These are phyloP conservation scores for Mobula birostris DNA, from an alignment of 2,113 vertebrate genomes.

Conservation along the genomic window DNA sequence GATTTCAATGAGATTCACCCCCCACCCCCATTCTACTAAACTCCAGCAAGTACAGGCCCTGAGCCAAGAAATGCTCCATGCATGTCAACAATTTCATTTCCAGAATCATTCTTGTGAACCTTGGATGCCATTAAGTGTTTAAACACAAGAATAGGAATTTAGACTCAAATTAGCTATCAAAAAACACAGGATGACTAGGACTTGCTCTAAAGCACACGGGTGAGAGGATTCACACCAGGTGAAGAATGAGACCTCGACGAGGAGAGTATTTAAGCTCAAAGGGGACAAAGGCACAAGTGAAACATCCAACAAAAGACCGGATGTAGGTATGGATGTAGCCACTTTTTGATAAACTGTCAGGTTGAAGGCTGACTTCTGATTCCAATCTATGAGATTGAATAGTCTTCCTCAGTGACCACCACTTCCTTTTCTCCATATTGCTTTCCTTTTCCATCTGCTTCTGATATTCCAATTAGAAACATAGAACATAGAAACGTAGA, in stretches of 20 bases:
- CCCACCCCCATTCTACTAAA: too few relatives aligned
- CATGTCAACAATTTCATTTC: too few relatives aligned
- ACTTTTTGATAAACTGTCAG: background rate
- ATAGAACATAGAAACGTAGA: too few relatives aligned
- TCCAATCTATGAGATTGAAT: background rate
- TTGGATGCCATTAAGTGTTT: too few relatives aligned
- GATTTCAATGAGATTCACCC: too few relatives aligned
- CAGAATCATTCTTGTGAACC: too few relatives aligned
- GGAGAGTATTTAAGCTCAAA: background rate
- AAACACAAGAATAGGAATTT: background rate
- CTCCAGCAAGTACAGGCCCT: too few relatives aligned
- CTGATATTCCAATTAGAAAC: too few relatives aligned
- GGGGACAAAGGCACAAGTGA: too few relatives aligned
- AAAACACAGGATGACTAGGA: background rate
- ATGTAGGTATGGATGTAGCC: background rate
- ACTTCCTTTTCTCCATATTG: too few relatives aligned
- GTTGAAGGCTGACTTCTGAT: background rate
- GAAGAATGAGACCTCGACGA: background rate
- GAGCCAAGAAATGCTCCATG: too few relatives aligned
- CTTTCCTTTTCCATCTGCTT: too few relatives aligned
- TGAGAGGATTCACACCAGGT: background rate
- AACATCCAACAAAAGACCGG: background rate
- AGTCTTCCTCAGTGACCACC: background rate
- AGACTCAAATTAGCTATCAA: background rate
- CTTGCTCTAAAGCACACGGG: background rate